Evolutionary conservation across 2,113 vertebrate genomes (phyloP).

Genomic region (Heptranchias perlo): DNA sequence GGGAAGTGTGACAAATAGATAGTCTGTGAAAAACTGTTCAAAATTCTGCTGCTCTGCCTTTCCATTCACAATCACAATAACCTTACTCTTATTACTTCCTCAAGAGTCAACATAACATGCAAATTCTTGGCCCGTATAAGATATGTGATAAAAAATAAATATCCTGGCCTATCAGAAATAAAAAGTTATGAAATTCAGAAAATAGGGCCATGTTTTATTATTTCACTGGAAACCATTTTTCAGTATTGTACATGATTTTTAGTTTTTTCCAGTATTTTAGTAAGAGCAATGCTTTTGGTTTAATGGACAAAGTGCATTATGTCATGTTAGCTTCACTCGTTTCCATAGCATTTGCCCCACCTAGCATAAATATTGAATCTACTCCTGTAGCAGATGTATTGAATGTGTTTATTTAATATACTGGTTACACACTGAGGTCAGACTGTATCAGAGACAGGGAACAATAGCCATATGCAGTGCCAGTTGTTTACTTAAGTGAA

Average conservation of each 20-base stretch:
- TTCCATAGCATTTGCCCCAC: background rate
- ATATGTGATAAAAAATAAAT: background rate
- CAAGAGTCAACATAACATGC: background rate
- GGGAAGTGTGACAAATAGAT: too few relatives aligned
- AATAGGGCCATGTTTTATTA: background rate
- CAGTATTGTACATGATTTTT: background rate
- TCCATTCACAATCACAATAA: background rate
- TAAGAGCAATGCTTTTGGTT: background rate
- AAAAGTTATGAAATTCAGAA: background rate
- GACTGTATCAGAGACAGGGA: background rate
- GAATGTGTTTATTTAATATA: background rate
- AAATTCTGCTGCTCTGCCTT: background rate
- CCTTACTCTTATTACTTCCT: background rate
- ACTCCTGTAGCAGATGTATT: background rate
- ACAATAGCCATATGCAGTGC: background rate
- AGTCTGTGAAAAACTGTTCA: background rate
- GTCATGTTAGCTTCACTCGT: background rate
- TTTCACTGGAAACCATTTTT: background rate
- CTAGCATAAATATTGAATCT: conserved; percentile 25
- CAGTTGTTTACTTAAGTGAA: conserved; percentile 8
- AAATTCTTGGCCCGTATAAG: background rate
- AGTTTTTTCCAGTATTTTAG: background rate
- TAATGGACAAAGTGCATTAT: background rate
- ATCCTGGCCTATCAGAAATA: background rate
- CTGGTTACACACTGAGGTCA: background rate